A percentile compares a stretch with the other conserved stretches of the same genome.
Conservation (phyloP, 2,888 invertebrate species). For the Molanna angustata region DNA sequence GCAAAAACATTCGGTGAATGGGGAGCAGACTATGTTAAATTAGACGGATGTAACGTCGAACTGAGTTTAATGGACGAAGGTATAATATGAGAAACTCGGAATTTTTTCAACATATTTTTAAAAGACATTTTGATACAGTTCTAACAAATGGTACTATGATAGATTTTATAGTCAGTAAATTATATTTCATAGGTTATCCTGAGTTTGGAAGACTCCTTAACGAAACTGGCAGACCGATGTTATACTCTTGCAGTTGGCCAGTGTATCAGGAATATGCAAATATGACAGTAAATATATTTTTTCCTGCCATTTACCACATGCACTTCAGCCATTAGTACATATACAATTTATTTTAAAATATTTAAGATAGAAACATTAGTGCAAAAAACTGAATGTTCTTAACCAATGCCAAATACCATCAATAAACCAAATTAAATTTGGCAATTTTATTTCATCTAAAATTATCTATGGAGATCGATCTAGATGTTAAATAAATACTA, state of each 20-base stretch:
- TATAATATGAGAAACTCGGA: constrained; percentile 29
- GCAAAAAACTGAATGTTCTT: background rate
- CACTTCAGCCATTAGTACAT: background rate
- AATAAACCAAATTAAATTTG: too few species aligned
- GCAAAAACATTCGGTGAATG: constrained; percentile 74
- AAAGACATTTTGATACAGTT: too few species aligned
- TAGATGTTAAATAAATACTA: too few species aligned
- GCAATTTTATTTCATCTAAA: too few species aligned
- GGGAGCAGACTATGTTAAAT: constrained; percentile 76
- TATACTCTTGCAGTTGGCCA: constrained; percentile 81
- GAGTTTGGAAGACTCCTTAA: constrained; percentile 67
- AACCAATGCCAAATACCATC: too few species aligned
- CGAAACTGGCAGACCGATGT: constrained; percentile 70
- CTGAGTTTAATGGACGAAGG: constrained; percentile 51
- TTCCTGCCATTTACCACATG: constrained; percentile 8
- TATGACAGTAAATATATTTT: constrained; percentile 42
- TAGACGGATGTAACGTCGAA: constrained; percentile 75
- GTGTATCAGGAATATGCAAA: constrained; percentile 62
- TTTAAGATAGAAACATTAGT: background rate
- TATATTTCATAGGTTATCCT: constrained; percentile 57
- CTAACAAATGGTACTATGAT: too few species aligned
- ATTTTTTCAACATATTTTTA: too few species aligned
- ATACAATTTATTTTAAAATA: too few species aligned
- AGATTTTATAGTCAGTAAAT: background rate
- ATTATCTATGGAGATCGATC: too few species aligned